These are phyloP conservation scores for Lepidothrix coronata DNA, from an alignment of 2,113 vertebrate species.

Conservation along the genomic window DNA sequence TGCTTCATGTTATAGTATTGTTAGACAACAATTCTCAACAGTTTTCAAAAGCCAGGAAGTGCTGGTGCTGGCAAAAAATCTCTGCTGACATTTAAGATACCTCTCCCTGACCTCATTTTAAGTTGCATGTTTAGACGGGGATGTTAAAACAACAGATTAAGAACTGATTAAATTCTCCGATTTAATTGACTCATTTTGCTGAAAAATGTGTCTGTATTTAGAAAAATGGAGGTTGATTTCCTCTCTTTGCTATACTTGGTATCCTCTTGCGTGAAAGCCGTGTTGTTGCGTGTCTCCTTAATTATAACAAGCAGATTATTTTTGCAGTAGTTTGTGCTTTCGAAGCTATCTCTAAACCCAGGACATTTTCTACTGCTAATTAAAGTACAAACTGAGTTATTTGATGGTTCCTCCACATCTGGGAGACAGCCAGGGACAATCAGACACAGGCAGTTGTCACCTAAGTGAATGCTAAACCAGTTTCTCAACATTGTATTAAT, in stretches of 20 bases:
- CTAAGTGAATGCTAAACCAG: neutral
- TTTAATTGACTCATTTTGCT: neutral
- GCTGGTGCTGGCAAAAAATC: neutral
- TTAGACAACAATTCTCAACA: neutral
- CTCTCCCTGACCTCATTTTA: neutral
- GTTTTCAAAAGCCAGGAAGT: neutral
- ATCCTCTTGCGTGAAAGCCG: neutral
- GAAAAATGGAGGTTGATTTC: neutral
- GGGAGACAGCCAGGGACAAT: neutral
- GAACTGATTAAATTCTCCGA: neutral
- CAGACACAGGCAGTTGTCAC: neutral
- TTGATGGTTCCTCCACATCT: neutral
- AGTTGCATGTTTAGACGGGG: neutral
- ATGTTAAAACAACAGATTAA: neutral
- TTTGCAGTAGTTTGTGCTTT: neutral
- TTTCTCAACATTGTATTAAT: neutral
- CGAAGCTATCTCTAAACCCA: neutral
- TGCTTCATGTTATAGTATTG: neutral
- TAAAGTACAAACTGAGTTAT: neutral
- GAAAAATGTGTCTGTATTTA: neutral
- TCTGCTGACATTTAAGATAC: neutral
- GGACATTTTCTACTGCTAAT: neutral
- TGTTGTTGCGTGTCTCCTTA: accelerated
- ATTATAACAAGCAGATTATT: neutral
- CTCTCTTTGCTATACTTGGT: neutral